These are phyloP conservation scores for Nicator chloris DNA, from an alignment of 2,113 vertebrate genomes.

Conservation along the genomic window DNA sequence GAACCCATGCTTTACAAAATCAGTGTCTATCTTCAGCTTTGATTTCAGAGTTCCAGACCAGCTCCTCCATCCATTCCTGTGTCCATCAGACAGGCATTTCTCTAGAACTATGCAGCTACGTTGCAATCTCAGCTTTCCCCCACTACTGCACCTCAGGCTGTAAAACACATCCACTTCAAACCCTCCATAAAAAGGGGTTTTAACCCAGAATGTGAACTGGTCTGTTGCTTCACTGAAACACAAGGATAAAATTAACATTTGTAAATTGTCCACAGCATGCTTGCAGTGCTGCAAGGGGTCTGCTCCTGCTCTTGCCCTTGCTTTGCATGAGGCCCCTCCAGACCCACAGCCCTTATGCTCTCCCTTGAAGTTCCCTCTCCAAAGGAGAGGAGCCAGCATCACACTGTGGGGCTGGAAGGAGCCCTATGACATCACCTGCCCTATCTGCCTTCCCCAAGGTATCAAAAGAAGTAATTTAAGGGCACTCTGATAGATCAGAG, in stretches of 20 bases:
- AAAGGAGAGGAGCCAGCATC: neutral
- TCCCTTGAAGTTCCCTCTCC: neutral
- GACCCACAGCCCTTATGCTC: fast-evolving
- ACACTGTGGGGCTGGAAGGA: neutral
- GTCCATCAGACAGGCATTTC: neutral
- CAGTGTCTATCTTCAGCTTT: neutral
- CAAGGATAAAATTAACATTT: neutral
- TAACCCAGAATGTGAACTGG: neutral
- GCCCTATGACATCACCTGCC: neutral
- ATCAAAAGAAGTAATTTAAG: constrained; percentile 43
- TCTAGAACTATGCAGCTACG: neutral
- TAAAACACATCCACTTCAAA: neutral
- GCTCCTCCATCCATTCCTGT: neutral
- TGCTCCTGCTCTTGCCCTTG: neutral
- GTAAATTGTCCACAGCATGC: neutral
- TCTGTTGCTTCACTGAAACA: neutral
- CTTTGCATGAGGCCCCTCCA: neutral
- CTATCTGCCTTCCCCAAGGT: constrained; percentile 45
- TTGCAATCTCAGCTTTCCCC: neutral
- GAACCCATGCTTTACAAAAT: neutral
- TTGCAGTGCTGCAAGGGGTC: neutral
- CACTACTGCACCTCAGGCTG: neutral
- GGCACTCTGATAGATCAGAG: constrained; percentile 33
- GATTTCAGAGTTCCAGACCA: neutral
- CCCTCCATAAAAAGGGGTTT: neutral